A percentile compares a stretch with the other conserved stretches of the same genome.
Conservation (phyloP, 2,888 invertebrate genomes). For the Brachyptera risi region DNA sequence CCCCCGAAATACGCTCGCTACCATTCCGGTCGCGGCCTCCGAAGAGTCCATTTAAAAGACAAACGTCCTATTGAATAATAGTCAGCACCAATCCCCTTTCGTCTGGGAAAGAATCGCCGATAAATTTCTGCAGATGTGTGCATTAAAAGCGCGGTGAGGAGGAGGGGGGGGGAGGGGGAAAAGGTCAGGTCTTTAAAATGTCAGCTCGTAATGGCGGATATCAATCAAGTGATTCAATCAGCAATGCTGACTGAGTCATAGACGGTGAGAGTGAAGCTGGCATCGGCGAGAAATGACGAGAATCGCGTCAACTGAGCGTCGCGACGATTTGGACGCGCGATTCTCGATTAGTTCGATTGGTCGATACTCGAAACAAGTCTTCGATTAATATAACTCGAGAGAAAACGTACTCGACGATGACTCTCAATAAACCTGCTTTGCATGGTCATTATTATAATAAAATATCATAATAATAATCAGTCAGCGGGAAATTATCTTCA, state of each 20-base stretch:
- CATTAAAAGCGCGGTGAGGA: constrained; percentile 35
- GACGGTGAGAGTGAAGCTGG: too few species aligned
- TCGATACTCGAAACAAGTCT: too few species aligned
- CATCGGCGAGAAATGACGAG: constrained; percentile 9
- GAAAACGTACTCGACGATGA: not conserved
- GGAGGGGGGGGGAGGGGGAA: constrained; percentile 36
- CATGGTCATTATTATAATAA: constrained; percentile 11
- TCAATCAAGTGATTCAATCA: constrained; percentile 33
- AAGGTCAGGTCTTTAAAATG: constrained; percentile 33
- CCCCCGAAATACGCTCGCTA: constrained; percentile 21
- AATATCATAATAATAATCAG: constrained; percentile 11
- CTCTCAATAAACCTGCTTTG: not conserved
- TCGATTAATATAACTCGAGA: not conserved
- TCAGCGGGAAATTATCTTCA: constrained; percentile 1
- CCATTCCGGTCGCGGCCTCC: constrained; percentile 21
- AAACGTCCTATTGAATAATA: constrained; percentile 35
- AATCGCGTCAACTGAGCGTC: not conserved
- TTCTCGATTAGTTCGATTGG: not conserved
- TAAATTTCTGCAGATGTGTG: constrained; percentile 37
- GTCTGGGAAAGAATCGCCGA: constrained; percentile 33
- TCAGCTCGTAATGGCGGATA: constrained; percentile 33
- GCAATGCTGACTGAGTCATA: constrained; percentile 9
- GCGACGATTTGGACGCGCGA: not conserved
- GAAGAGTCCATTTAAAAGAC: constrained; percentile 35
- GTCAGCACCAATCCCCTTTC: constrained; percentile 29